Base-by-base conservation (phyloP, 2,113 vertebrate species). In the Nothoprocta perdicaria region DNA sequence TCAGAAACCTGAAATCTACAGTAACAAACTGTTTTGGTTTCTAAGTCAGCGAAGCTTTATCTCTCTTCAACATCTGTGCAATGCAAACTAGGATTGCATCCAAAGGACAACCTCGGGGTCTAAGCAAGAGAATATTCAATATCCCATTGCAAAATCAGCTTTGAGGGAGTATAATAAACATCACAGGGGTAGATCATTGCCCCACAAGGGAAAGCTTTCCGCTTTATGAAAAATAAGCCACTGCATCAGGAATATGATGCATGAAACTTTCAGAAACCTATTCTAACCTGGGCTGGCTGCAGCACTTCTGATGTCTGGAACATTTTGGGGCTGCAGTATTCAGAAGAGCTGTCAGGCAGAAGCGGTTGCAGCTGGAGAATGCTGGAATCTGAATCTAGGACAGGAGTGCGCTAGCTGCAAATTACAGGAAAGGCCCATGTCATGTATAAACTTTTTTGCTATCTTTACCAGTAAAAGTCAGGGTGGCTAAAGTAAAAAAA, bases 351-450 rank as follows among this genome's bases (percentile, higher is more conserved):
- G 92, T 91, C 73, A 88, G 90, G 90, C 91, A 72, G 77, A 91
- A 94, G 69, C 74, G 80, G 57, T 91, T 86, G 60, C 90, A 96
- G 90, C 93, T 95, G 92, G 73, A 94, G 52, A 92, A 93, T 87
- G 57, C 3, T 90, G 82, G 94, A 95, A 89, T 92, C 68, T 86
- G 73, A 91, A 71, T 23, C 33, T 43, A 86, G 80, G 82, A 90
- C 92, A 72, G 76, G 61, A 14, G 61, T 75, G 76, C 90, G 82
- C 73, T 84, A 77, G 41, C 41, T 71, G 68, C 55, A 95, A 86
- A 90, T 89, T 83, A 83, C 43, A 92, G 35, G 14, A 65, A 83
- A 83, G 41, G 45, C 80, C 52, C 22, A 80, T 31, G 71, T 10
- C 67, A 13, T 7, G 10, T 48, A 58, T 38, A 58, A 89, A 60